A percentile compares a stretch with the other conserved stretches of the same genome.
phyloP scores from a whole-genome alignment of 53 echinoderm and acorn worm genomes.

The Temnopleurus reevesii region DNA sequence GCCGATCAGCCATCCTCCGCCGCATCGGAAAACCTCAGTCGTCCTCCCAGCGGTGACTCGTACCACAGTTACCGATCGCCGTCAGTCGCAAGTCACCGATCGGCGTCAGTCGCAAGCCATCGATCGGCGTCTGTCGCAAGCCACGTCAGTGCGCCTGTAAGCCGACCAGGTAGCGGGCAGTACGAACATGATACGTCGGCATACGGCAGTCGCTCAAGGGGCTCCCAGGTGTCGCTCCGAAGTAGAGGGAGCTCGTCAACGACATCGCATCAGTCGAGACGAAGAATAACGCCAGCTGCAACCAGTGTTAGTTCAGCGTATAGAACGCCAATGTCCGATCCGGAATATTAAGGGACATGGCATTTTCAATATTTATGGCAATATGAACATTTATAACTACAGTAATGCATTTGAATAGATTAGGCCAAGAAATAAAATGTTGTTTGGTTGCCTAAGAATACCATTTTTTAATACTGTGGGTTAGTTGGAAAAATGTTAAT shows the following conservation, averaged over 20 bases:
- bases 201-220: slow-evolving; percentile 26
- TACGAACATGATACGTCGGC: slow-evolving; percentile 21
- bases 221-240: slow-evolving; percentile 35
- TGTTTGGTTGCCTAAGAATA: no score
- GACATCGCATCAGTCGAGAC: slow-evolving; percentile 3
- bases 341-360: not conserved
- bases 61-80: slow-evolving; percentile 35
- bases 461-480: no score
- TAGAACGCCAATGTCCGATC: slow-evolving; percentile 50
- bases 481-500: no score
- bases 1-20: slow-evolving; percentile 45
- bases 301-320: slow-evolving; percentile 46
- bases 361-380: not conserved
- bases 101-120: slow-evolving; percentile 48
- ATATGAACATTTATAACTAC: not conserved
- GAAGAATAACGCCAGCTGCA: slow-evolving; percentile 46
- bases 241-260: slow-evolving; percentile 10
- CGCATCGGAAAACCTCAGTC: slow-evolving; percentile 48
- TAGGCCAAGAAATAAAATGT: no score
- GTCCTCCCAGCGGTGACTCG: slow-evolving; percentile 56
- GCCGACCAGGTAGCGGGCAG: slow-evolving; percentile 30
- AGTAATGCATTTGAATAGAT: no score
- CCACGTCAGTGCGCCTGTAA: not conserved
- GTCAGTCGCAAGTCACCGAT: slow-evolving; percentile 27
- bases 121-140: slow-evolving; percentile 37